These are phyloP conservation scores for Lasaia peninsularis DNA, from an alignment of 1,140 invertebrate species.

Conservation along the genomic window DNA sequence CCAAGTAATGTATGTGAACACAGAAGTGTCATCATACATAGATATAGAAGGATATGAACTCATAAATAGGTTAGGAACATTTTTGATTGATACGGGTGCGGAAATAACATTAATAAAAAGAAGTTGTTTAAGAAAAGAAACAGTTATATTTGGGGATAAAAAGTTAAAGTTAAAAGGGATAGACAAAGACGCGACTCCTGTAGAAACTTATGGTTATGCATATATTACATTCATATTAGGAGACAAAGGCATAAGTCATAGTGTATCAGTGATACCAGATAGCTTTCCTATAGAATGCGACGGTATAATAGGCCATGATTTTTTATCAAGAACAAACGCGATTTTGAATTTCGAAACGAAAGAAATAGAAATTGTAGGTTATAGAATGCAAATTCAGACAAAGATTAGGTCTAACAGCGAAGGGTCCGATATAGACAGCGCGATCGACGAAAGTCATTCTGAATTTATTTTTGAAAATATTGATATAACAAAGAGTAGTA, in stretches of 20 bases:
- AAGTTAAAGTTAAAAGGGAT: conserved; percentile 25
- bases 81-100: conserved; percentile 25
- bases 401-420: no score
- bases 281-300: conserved; percentile 26
- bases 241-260: conserved; percentile 25
- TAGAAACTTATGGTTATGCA: conserved; percentile 16
- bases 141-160: conserved; percentile 18
- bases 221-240: conserved; percentile 21
- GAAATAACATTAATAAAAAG: conserved; percentile 25
- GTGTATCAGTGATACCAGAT: conserved; percentile 23
- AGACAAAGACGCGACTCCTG: conserved; percentile 23
- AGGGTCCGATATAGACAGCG: no score
- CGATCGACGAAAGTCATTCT: no score
- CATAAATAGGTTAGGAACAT: conserved; percentile 1
- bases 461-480: no score
- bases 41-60: no score
- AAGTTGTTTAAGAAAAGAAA: conserved; percentile 7
- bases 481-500: no score
- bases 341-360: conserved; percentile 14
- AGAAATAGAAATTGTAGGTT: no score
- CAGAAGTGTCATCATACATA: no score
- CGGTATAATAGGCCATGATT: conserved; percentile 23
- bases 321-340: conserved; percentile 13
- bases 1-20: no score
- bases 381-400: no score